phyloP scores from a whole-genome alignment of 2,797 vertebrate genomes.

The Australoheros facetus region DNA sequence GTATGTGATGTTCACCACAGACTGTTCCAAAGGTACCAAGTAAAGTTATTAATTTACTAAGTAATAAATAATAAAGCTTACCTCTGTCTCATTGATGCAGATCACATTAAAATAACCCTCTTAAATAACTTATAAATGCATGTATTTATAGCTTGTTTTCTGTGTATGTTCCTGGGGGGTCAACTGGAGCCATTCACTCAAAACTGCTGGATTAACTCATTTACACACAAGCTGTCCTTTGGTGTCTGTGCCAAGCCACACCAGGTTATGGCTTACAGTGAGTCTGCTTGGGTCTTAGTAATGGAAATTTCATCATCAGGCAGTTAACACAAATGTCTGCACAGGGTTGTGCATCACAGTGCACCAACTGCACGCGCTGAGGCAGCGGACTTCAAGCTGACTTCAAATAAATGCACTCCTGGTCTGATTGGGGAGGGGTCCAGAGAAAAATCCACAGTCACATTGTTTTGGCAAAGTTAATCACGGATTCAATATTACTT shows the following conservation, averaged over 20 bases:
- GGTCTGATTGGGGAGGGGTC: too few relatives aligned
- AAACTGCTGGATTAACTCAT: neutral
- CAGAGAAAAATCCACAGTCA: too few relatives aligned
- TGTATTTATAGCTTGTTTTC: neutral
- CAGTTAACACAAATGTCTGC: neutral
- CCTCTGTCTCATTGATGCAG: neutral
- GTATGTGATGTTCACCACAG: neutral
- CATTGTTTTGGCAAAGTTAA: too few relatives aligned
- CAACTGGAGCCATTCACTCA: too few relatives aligned
- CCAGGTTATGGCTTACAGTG: neutral
- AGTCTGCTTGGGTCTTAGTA: neutral
- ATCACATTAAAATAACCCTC: neutral
- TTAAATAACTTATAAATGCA: neutral
- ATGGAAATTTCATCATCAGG: neutral
- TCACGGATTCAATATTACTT: too few relatives aligned
- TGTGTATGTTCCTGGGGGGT: neutral
- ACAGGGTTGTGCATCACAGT: too few relatives aligned
- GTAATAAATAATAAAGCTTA: neutral
- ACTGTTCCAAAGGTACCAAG: neutral
- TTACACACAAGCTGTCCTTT: neutral
- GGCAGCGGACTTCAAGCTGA: too few relatives aligned
- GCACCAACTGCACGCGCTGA: too few relatives aligned
- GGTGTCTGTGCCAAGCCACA: neutral
- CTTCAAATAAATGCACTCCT: too few relatives aligned
- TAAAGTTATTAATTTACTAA: neutral